phyloP scores from a whole-genome alignment of 2,888 invertebrate genomes.

The Sabatieria punctata region DNA sequence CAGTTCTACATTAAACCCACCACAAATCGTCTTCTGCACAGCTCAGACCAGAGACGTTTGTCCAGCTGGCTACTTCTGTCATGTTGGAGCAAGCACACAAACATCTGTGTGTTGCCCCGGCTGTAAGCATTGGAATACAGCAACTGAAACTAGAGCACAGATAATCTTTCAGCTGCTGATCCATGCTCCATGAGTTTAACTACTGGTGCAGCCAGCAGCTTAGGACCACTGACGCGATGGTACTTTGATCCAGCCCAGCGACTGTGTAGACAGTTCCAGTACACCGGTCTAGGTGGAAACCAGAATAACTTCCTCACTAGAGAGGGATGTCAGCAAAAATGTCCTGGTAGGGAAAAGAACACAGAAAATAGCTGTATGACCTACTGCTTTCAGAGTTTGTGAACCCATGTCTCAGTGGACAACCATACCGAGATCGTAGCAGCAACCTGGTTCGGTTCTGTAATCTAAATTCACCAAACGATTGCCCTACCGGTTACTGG shows the following conservation, averaged over 20 bases:
- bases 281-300: slow-evolving; percentile 9
- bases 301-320: slow-evolving; percentile 11
- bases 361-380: too few relatives aligned
- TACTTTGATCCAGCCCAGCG: background rate
- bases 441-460: slow-evolving; percentile 2
- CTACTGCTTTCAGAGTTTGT: slow-evolving; percentile 15
- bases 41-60: slow-evolving; percentile 1
- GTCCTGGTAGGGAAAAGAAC: slow-evolving; percentile 9
- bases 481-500: slow-evolving; percentile 8
- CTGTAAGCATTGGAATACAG: background rate
- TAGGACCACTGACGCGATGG: slow-evolving; percentile 3
- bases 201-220: background rate
- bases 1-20: background rate
- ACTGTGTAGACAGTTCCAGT: slow-evolving; percentile 6
- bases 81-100: slow-evolving; percentile 5
- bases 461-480: background rate
- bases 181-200: slow-evolving; percentile 2
- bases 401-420: slow-evolving; percentile 25
- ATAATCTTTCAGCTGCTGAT: slow-evolving; percentile 3
- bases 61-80: slow-evolving; percentile 8
- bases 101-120: slow-evolving; percentile 6
- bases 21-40: slow-evolving; percentile 3
- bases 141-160: background rate
- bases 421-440: slow-evolving; percentile 15
- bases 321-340: slow-evolving; percentile 7